These are phyloP conservation scores for Parelbella ahira DNA, from an alignment of 2,888 invertebrate genomes.

Conservation along the genomic window DNA sequence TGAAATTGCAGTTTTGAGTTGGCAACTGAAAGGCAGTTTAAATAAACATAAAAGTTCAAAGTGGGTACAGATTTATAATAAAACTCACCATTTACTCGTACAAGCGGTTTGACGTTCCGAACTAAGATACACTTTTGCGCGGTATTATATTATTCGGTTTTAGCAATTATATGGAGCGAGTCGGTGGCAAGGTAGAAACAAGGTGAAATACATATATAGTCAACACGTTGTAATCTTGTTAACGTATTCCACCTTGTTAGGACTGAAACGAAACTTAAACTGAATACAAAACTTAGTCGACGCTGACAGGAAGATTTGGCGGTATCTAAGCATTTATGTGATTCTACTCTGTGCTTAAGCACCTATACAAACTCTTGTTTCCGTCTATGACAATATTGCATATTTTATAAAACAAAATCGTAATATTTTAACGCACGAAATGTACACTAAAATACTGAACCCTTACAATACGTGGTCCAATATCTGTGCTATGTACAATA, in stretches of 20 bases:
- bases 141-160: conserved; percentile 31
- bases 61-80: conserved; percentile 12
- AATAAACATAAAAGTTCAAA: conserved; percentile 14
- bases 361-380: too few species aligned
- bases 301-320: too few species aligned
- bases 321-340: too few species aligned
- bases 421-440: too few species aligned
- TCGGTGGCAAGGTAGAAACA: conserved; percentile 31
- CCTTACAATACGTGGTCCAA: too few species aligned
- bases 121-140: conserved; percentile 20
- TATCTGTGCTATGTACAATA: too few species aligned
- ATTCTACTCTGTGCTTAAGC: too few species aligned
- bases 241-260: conserved; percentile 59
- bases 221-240: conserved; percentile 53
- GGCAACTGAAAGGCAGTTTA: conserved; percentile 13
- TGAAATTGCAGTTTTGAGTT: conserved; percentile 9
- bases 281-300: too few species aligned
- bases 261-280: too few species aligned
- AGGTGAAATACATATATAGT: conserved; percentile 59
- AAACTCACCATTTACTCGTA: conserved; percentile 21
- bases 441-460: too few species aligned
- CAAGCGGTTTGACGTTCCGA: conserved; percentile 10
- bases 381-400: too few species aligned
- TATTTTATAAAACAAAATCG: too few species aligned
- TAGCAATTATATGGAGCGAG: conserved; percentile 32